Conservation (phyloP, 2,888 invertebrate genomes). For the Tetranychus piercei region DNA sequence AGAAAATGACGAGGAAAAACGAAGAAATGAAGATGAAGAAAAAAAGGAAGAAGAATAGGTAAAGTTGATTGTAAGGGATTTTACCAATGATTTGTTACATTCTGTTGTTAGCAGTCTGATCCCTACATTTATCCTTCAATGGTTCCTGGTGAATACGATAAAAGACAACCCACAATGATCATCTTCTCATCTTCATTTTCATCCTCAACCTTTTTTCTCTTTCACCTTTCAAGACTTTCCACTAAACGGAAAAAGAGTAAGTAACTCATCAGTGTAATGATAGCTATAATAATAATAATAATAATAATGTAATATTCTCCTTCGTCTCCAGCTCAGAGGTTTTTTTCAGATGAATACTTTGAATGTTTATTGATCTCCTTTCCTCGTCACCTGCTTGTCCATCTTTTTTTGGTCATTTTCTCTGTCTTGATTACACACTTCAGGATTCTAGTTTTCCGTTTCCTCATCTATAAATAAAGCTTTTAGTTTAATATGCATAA, state of each 20-base stretch:
- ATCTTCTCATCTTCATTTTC: neutral
- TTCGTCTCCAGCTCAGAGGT: neutral
- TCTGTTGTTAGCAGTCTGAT: neutral
- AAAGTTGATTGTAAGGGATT: neutral
- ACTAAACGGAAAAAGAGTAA: neutral
- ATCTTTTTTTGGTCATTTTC: neutral
- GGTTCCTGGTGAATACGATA: neutral
- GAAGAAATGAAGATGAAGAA: neutral
- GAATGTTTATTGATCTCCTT: neutral
- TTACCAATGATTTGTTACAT: constrained; percentile 3
- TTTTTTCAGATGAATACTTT: neutral
- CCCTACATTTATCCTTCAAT: neutral
- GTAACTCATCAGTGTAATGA: neutral
- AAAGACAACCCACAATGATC: neutral
- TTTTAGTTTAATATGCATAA: neutral
- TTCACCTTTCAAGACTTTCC: neutral
- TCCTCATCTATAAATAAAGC: neutral
- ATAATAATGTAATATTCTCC: neutral
- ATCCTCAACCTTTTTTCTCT: neutral
- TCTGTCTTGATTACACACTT: neutral
- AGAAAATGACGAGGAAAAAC: neutral
- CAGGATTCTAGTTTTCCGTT: neutral
- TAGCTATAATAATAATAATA: neutral
- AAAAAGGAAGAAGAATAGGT: neutral
- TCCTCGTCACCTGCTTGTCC: neutral